A percentile compares a stretch with the other conserved stretches of the same genome.
Evolutionary conservation across 2,797 vertebrate genomes (phyloP).

Genomic region (Cygnus olor): DNA sequence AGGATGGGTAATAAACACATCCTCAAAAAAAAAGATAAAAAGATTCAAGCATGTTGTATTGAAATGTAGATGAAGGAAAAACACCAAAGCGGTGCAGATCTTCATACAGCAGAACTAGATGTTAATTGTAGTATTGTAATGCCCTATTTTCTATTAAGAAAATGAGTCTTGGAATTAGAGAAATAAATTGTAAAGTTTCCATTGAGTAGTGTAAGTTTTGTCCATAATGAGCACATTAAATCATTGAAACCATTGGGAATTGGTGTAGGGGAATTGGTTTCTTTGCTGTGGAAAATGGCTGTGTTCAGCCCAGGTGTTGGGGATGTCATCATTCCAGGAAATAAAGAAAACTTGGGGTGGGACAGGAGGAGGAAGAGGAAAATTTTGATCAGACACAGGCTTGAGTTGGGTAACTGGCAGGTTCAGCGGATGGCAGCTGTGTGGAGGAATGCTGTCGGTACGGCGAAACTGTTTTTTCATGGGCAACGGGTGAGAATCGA

Average conservation of each 20-base stretch:
- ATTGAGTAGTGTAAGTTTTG: not conserved
- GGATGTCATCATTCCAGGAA: not conserved
- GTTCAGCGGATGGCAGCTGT: not conserved
- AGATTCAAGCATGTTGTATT: not conserved
- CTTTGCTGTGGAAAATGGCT: not conserved
- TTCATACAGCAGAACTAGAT: not conserved
- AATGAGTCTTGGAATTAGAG: not conserved
- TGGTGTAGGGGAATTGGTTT: not conserved
- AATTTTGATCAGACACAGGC: not conserved
- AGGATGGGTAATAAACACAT: not conserved
- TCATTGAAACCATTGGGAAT: not conserved
- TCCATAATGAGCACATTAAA: not conserved
- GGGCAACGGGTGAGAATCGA: not conserved
- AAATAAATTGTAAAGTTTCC: not conserved
- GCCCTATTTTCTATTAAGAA: not conserved
- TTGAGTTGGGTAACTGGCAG: accelerated
- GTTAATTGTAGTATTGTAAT: not conserved
- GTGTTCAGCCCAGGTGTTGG: not conserved
- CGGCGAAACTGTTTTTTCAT: not conserved
- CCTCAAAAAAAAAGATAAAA: not conserved
- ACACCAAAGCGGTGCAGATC: not conserved
- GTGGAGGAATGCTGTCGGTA: not conserved
- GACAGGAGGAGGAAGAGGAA: not conserved
- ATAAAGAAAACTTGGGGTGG: not conserved
- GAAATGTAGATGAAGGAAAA: not conserved